Percentiles rank a stretch among this genome's conserved stretches.
phyloP scores from a whole-genome alignment of 2,113 vertebrate genomes.

The Nycticorax nycticorax region DNA sequence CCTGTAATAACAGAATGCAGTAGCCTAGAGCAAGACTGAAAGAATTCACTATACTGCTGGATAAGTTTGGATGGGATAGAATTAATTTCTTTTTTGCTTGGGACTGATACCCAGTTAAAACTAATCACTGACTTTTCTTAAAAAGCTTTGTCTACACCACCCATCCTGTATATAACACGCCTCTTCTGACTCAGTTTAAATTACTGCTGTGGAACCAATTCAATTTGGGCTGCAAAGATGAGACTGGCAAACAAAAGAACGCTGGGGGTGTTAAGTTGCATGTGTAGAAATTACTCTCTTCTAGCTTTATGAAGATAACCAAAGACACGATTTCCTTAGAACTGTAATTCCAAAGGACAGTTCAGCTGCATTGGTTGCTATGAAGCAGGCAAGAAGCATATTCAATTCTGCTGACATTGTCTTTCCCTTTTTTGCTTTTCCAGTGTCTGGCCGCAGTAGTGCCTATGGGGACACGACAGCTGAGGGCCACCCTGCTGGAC shows the following conservation, averaged over 20 bases:
- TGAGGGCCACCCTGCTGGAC: conserved; percentile 91
- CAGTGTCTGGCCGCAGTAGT: conserved; percentile 96
- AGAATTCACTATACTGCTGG: background rate
- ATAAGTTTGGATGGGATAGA: background rate
- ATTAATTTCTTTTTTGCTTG: background rate
- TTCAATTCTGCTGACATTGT: background rate
- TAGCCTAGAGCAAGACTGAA: background rate
- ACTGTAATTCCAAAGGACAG: fast-evolving
- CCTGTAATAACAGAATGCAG: background rate
- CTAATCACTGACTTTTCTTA: background rate
- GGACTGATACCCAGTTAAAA: background rate
- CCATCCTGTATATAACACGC: background rate
- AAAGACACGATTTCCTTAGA: background rate
- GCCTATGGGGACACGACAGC: conserved; percentile 92
- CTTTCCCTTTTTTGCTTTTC: background rate
- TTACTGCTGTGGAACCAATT: background rate
- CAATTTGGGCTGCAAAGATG: background rate
- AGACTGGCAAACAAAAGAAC: background rate
- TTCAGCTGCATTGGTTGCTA: background rate
- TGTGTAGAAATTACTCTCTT: background rate
- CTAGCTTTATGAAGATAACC: background rate
- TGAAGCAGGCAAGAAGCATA: background rate
- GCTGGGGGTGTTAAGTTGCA: background rate
- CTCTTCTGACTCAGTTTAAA: background rate
- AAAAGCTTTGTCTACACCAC: background rate